A percentile compares a stretch with the other conserved stretches of the same genome.
Evolutionary conservation across 2,888 invertebrate species (phyloP).

Genomic region (Rotaria socialis): DNA sequence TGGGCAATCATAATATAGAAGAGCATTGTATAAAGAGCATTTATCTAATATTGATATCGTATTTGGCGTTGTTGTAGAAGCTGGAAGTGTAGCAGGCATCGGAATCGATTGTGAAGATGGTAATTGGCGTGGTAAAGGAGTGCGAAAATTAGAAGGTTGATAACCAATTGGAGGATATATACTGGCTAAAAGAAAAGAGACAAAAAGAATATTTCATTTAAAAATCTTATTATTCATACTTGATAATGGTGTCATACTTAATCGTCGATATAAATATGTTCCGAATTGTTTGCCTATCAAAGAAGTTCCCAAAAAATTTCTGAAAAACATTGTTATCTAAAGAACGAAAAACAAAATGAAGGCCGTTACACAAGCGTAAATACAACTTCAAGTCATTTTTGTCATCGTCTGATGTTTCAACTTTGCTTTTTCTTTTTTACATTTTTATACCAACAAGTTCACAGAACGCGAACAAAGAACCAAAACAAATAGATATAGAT

Average conservation of each 20-base stretch:
- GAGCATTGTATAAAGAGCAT: neutral
- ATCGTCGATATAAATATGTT: neutral
- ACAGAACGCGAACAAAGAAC: neutral
- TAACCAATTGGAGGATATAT: neutral
- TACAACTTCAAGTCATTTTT: neutral
- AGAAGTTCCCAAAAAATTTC: neutral
- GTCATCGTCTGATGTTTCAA: neutral
- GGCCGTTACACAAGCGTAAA: neutral
- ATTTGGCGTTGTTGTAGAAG: neutral
- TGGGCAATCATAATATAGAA: conserved; percentile 22
- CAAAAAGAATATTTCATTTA: neutral
- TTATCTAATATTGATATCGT: neutral
- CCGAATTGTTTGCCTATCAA: neutral
- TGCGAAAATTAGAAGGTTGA: neutral
- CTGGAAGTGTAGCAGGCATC: neutral
- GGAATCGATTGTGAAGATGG: neutral
- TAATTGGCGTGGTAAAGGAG: neutral
- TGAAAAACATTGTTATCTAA: neutral
- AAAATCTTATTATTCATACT: neutral
- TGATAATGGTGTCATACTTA: neutral
- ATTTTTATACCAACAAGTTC: neutral
- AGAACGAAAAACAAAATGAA: conserved; percentile 7
- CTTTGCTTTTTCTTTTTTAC: neutral
- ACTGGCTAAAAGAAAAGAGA: neutral
- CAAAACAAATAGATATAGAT: neutral